A percentile compares a stretch with the other conserved stretches of the same genome.
Conservation (phyloP, 2,113 vertebrate species). For the Hiodon tergisus region DNA sequence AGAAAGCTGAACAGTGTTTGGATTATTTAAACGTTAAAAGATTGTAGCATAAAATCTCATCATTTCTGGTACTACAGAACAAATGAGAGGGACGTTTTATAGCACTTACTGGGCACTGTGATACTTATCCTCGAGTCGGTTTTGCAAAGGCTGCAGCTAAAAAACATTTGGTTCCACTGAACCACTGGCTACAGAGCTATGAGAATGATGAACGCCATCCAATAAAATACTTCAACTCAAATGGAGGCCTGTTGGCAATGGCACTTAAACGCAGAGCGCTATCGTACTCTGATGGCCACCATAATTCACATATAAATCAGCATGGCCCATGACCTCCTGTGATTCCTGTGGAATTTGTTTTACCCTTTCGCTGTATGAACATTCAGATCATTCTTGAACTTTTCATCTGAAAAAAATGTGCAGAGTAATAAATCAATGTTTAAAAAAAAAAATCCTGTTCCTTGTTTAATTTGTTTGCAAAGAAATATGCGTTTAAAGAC, state of each 20-base stretch:
- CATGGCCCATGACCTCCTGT: not conserved
- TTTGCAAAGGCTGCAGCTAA: not conserved
- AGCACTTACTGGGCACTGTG: constrained; percentile 3
- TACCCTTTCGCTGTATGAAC: not conserved
- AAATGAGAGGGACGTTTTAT: not conserved
- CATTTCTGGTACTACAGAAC: not conserved
- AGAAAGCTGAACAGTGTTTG: too few relatives aligned
- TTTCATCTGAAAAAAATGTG: not conserved
- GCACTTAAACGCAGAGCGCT: not conserved
- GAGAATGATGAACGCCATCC: too few relatives aligned
- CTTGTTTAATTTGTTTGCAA: not conserved
- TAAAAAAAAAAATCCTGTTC: not conserved
- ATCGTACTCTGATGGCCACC: not conserved
- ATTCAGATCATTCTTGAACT: not conserved
- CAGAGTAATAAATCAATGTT: not conserved
- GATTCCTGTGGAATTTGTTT: not conserved
- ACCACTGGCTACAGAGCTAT: not conserved
- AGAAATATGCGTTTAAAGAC: not conserved
- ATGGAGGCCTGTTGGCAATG: not conserved
- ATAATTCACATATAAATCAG: constrained; percentile 10
- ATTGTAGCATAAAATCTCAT: too few relatives aligned
- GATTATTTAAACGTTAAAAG: too few relatives aligned
- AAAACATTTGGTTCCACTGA: constrained; percentile 9
- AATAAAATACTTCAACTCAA: not conserved
- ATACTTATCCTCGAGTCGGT: not conserved